Conservation (phyloP, 2,888 invertebrate species). For the Drosophila recens region DNA sequence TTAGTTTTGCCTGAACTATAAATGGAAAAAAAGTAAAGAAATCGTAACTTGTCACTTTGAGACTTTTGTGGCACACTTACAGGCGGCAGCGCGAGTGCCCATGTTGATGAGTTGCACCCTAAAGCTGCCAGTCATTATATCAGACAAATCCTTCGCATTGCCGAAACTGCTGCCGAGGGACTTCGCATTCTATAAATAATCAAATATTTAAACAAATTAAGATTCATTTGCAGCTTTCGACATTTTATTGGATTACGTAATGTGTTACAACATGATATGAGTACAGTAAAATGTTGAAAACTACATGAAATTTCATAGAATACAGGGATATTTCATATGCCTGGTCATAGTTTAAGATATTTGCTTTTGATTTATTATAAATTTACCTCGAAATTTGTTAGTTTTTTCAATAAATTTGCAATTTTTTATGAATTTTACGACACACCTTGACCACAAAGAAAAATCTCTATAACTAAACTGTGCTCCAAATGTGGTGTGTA, state of each 20-base stretch:
- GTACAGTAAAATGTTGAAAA: constrained; percentile 9
- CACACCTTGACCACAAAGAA: constrained; percentile 75
- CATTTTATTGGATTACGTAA: constrained; percentile 48
- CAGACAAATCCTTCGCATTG: constrained; percentile 84
- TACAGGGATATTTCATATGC: constrained; percentile 23
- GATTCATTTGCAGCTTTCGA: background rate
- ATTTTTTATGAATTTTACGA: constrained; percentile 82
- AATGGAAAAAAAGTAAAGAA: constrained; percentile 1
- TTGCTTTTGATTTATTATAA: constrained; percentile 12
- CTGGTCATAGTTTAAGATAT: background rate
- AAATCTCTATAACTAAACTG: constrained; percentile 81
- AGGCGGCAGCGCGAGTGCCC: constrained; percentile 97
- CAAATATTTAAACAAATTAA: background rate
- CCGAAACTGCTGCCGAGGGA: constrained; percentile 83
- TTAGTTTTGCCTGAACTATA: constrained; percentile 98
- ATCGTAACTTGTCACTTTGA: constrained; percentile 28
- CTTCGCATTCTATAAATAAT: constrained; percentile 79
- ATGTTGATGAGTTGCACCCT: constrained; percentile 91
- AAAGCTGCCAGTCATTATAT: constrained; percentile 89
- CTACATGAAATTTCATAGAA: constrained; percentile 4
- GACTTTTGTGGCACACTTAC: constrained; percentile 88
- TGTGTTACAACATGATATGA: background rate
- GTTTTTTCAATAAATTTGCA: constrained; percentile 84
- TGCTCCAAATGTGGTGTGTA: constrained; percentile 58
- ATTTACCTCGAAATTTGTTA: constrained; percentile 84